Base-by-base conservation (phyloP, 1,140 invertebrate species). In the Tenebrio molitor region DNA sequence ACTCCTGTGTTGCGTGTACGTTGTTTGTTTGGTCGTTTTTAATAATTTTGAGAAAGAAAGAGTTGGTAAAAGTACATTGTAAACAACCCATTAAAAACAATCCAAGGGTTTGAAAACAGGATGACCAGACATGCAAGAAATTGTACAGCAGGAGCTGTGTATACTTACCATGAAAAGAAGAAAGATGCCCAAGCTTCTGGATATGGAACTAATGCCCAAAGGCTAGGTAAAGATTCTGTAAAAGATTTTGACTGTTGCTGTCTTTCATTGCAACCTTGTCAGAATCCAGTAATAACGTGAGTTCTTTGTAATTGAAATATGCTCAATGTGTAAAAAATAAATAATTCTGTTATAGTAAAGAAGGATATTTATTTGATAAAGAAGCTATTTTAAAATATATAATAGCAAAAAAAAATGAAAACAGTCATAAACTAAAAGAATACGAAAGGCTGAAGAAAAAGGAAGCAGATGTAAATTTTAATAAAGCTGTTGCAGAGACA, bases 161-260 rank as follows among this genome's bases (percentile, higher is more conserved):
- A 99, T 81, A 98, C 97, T 0, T 99, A 99, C 81, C 94, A 98
- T 81, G 98, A 99, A 82, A 97, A 97, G 82, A 94, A 97, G 81
- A 98, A 97, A 81, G 98, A 99, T 82, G 95, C 95, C 4, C 89
- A 92, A 58, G 90, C 92, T 12, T 97, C 95, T n/a, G 96, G 96
- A 21, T 96, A 95, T 82, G 94, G 94, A 1, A 95, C 93, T 8
- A 92, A 95, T 81, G 88, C 85, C 68, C 91, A 89, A 80, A 86
- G 98, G 78, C 87, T 99, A 41, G 96, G 97, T 1, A 98, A 97
- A 84, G 98, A 99, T 88, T 97, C 97, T 0, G 89, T 99, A 0
- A 98, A 98, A 83, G 95, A 94, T 81, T 99, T 99, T 85, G 98
- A 99, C 84, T 99, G 97, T 80, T 99, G 98, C 83, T 98, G 93